Base-by-base conservation (phyloP, 2,113 vertebrate genomes). In the human region DNA sequence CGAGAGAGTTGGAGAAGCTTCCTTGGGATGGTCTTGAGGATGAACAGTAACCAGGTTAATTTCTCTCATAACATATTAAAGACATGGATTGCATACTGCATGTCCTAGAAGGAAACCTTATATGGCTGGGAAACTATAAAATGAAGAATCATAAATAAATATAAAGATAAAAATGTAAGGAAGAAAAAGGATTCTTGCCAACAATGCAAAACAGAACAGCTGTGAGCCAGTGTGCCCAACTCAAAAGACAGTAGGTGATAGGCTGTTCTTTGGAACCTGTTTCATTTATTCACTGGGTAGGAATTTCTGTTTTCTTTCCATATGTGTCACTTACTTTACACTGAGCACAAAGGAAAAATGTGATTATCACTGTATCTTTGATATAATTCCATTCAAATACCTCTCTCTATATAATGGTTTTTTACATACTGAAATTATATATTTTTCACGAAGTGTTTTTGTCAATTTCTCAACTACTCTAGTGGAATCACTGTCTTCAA, bases 361-460 rank as follows among this genome's bases (percentile, higher is more conserved):
- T 82, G 48, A 72, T 48, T 48, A 82, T 38, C 38, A 27, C 14
- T 64, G 3, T 66, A 79, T 55, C 27, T 84, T 35, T 83, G 81
- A 94, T 30, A 59, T 57, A 90, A 82, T 75, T 88, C 38, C 48
- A 89, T 8, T 90, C n/a, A 68, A 6, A 82, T 18, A 45, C 25
- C 11, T 76, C 6, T 12, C 25, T 32, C 3, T 27, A 8, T 1
- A 20, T 22, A 59, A 64, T 27, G 18, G 0, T 50, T 78, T 89
- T 75, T 68, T n/a, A 78, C 5, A 90, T 3, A 59, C 43, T 66
- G 25, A 91, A 59, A 50, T 86, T 43, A 73, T 81, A 4, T 73
- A 81, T 81, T 98, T 98, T 95, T 95, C 95, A 97, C 97, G 94
- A 98, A 97, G 95, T 97, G 93, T 94, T 96, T 87, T 96, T 95